A percentile compares a stretch with the other conserved stretches of the same genome.
Evolutionary conservation across 2,888 invertebrate genomes (phyloP).

Genomic region (Drosophila rellima): DNA sequence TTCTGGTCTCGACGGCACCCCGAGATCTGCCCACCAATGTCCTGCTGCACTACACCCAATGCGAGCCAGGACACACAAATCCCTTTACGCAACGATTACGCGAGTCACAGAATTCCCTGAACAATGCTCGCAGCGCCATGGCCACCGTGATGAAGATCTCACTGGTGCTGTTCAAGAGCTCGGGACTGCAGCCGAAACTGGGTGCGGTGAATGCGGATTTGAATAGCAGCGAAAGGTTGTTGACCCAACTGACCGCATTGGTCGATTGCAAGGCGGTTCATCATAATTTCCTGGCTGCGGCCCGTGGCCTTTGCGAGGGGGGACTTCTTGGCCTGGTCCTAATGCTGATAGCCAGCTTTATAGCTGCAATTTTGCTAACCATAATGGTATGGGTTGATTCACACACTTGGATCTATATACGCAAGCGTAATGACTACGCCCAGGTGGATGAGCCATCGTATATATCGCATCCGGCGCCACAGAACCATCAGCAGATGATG

Average conservation of each 20-base stretch:
- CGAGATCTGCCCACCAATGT: constrained; percentile 88
- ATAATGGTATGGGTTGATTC: constrained; percentile 97
- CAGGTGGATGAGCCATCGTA: constrained; percentile 93
- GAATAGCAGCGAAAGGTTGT: constrained; percentile 91
- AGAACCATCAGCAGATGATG: constrained; percentile 86
- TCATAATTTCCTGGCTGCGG: constrained; percentile 92
- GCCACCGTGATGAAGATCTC: constrained; percentile 85
- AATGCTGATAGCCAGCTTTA: constrained; percentile 94
- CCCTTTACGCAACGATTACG: constrained; percentile 93
- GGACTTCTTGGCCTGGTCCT: constrained; percentile 93
- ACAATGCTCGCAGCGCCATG: constrained; percentile 86
- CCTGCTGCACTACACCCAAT: constrained; percentile 92
- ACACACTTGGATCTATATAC: constrained; percentile 98
- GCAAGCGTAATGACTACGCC: constrained; percentile 93
- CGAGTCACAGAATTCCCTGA: constrained; percentile 91
- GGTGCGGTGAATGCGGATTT: constrained; percentile 92
- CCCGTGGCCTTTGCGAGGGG: constrained; percentile 93
- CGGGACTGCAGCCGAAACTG: constrained; percentile 90
- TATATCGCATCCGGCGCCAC: constrained; percentile 85
- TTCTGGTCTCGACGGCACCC: constrained; percentile 89
- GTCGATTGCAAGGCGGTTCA: constrained; percentile 95
- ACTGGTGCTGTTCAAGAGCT: constrained; percentile 85
- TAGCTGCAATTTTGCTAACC: constrained; percentile 95
- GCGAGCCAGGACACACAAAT: constrained; percentile 92
- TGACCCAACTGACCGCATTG: constrained; percentile 89